Conservation (phyloP, 2,797 vertebrate species). For the Rhyacichthys aspro region DNA sequence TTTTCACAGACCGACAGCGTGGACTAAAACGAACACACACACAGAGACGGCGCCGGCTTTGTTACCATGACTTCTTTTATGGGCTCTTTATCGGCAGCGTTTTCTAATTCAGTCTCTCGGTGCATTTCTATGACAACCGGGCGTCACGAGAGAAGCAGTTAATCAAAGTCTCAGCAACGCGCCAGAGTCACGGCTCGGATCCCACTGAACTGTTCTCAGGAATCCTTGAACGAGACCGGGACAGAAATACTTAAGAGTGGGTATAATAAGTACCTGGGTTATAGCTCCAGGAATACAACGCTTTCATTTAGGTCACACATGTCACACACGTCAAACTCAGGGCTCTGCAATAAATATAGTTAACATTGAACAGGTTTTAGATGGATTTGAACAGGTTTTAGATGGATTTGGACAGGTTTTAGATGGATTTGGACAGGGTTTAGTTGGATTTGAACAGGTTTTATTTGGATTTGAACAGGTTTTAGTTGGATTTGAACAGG, state of each 20-base stretch:
- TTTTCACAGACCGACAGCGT: constrained; percentile 10
- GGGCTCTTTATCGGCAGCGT: constrained; percentile 12
- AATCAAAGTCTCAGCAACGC: neutral
- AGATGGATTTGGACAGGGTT: too few relatives aligned
- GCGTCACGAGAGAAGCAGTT: constrained; percentile 1
- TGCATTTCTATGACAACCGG: constrained; percentile 53
- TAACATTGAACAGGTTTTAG: too few relatives aligned
- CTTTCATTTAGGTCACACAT: too few relatives aligned
- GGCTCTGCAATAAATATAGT: too few relatives aligned
- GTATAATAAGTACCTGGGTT: too few relatives aligned
- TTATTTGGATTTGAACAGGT: too few relatives aligned
- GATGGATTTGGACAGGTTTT: too few relatives aligned
- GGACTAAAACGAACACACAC: constrained; percentile 18
- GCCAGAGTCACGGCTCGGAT: constrained; percentile 1
- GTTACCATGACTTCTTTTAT: constrained; percentile 46
- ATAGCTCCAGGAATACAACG: too few relatives aligned
- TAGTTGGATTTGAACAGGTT: too few relatives aligned
- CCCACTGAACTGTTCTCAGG: neutral
- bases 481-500: too few relatives aligned
- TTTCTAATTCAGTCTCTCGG: constrained; percentile 22
- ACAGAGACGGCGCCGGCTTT: constrained; percentile 6
- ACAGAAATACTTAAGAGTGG: neutral
- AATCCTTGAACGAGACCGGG: neutral
- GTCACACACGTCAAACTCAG: too few relatives aligned
- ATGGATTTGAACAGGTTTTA: too few relatives aligned